Evolutionary conservation across 2,113 vertebrate genomes (phyloP).

Genomic region (Gymnogyps californianus): DNA sequence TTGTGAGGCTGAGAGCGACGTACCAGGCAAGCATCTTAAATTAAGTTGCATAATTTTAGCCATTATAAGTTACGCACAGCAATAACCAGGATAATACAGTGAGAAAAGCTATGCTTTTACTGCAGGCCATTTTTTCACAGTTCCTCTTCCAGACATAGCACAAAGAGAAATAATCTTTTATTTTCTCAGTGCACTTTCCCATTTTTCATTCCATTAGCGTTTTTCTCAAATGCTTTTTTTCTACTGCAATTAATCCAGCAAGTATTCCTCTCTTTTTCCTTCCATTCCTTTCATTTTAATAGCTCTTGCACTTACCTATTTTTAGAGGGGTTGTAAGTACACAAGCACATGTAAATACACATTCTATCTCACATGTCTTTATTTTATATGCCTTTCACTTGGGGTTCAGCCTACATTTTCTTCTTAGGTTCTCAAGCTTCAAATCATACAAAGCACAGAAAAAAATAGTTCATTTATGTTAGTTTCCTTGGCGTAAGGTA

Average conservation of each 20-base stretch:
- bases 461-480: background rate
- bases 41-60: background rate
- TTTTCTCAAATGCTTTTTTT: background rate
- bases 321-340: background rate
- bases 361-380: background rate
- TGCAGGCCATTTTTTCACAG: background rate
- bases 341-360: background rate
- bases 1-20: background rate
- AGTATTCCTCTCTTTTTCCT: background rate
- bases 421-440: background rate
- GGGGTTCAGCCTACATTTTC: background rate
- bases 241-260: background rate
- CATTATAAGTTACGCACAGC: background rate
- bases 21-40: background rate
- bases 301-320: background rate
- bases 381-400: background rate
- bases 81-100: background rate
- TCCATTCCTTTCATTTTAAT: background rate
- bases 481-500: background rate
- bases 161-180: background rate
- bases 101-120: slow-evolving; percentile 1
- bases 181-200: background rate
- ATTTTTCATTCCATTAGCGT: slow-evolving; percentile 16
- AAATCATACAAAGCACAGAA: background rate
- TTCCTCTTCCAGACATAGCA: background rate